phyloP scores from a whole-genome alignment of 1,140 invertebrate species.

The Rhyacophila brunnea region DNA sequence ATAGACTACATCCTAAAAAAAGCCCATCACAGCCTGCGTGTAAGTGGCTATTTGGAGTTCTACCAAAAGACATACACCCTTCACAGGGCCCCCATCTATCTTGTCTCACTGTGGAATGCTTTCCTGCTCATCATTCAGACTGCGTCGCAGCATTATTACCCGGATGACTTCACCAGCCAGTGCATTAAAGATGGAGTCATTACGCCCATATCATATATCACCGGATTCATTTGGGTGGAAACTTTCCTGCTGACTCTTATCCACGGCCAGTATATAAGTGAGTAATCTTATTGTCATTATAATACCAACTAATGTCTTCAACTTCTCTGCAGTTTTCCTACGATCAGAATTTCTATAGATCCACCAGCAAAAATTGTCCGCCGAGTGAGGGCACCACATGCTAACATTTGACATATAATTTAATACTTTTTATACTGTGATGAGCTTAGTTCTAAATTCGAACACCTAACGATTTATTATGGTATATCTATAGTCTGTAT shows the following conservation, averaged over 20 bases:
- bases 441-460: too few relatives aligned
- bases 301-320: too few relatives aligned
- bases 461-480: too few relatives aligned
- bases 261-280: conserved; percentile 30
- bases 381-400: too few relatives aligned
- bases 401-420: too few relatives aligned
- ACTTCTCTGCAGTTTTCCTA: too few relatives aligned
- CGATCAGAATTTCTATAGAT: too few relatives aligned
- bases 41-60: conserved; percentile 67
- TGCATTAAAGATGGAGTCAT: conserved; percentile 48
- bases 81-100: conserved; percentile 60
- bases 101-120: conserved; percentile 64
- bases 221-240: conserved; percentile 28
- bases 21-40: conserved; percentile 58
- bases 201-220: conserved; percentile 24
- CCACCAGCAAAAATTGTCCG: too few relatives aligned
- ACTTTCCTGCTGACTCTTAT: conserved; percentile 20
- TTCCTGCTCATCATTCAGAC: conserved; percentile 59
- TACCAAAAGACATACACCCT: conserved; percentile 62
- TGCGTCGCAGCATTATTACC: conserved; percentile 63
- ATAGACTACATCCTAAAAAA: conserved; percentile 58
- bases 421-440: too few relatives aligned
- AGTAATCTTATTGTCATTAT: conserved; percentile 4
- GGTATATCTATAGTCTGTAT: too few relatives aligned
- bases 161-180: conserved; percentile 57